Evolutionary conservation across 2,888 invertebrate genomes (phyloP), one percentile per base, ranked within the genome.

Genomic region (Meganola albula): DNA sequence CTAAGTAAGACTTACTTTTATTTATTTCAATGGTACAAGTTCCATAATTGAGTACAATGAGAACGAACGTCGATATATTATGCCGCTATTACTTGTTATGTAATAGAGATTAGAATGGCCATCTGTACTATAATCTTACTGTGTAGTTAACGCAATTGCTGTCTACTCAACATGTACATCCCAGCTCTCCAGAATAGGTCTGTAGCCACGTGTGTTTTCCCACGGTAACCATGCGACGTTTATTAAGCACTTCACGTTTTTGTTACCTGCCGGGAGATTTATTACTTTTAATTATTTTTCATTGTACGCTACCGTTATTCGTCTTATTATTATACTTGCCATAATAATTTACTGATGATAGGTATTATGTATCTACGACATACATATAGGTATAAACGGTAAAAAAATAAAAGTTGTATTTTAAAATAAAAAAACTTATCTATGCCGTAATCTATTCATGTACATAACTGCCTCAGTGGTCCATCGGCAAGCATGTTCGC

Each of bases 261-360:
- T 82, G 83, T 80, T 79, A 74, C 83, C 82, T 74, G 80, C 76
- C 63, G 80, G 49, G 83, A 85, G 84, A 85, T 85, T 85, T 85
- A 84, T 84, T 80, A 83, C 83, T 83, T 84, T 84, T 85, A 84
- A 85, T 85, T 85, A 85, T 80, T 78, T 77, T 76, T 77, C 80
- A 82, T 83, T 84, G 82, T 83, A 72, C 75, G 73, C 68, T 47
- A 54, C 64, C 67, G 68, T 65, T 74, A 71, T 71, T 71, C 74
- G 67, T 75, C 78, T 77, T 63, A 79, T 80, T 76, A 78, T 72
- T 71, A 77, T 73, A 67, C 73, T 72, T 63, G 69, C 61, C 60
- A 58, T 78, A n/a, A n/a, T n/a, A 72, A 74, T 79, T 79, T 72
- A 74, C 52, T 48, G 59, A 54, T 57, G 48, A 58, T 59, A 50